Conservation (phyloP, 2,113 vertebrate species). For the Cygnus buccinator region DNA sequence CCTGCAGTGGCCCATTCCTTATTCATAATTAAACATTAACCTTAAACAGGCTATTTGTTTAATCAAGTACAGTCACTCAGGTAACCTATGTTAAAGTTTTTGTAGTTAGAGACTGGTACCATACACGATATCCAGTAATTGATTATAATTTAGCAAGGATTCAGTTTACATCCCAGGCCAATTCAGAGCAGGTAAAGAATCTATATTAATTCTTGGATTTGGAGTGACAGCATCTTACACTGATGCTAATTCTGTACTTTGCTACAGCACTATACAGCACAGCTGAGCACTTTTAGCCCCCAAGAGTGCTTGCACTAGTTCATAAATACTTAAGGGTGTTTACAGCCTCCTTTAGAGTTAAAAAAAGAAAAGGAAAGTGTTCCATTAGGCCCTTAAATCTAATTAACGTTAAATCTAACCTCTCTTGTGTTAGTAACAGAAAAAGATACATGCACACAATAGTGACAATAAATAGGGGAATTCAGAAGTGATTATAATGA, state of each 20-base stretch:
- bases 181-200: not conserved
- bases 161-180: not conserved
- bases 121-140: not conserved
- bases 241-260: not conserved
- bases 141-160: not conserved
- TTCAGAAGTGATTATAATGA: not conserved
- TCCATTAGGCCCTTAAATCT: conserved; percentile 2
- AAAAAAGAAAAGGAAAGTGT: not conserved
- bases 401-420: conserved; percentile 34
- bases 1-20: not conserved
- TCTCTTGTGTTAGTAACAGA: conserved; percentile 7
- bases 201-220: not conserved
- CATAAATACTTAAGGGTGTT: not conserved
- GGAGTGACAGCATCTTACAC: not conserved
- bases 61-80: not conserved
- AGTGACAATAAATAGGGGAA: conserved; percentile 63
- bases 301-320: not conserved
- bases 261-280: not conserved
- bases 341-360: not conserved
- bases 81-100: not conserved
- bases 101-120: not conserved
- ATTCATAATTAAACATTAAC: not conserved
- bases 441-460: conserved; percentile 40
- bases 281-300: not conserved
- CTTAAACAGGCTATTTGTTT: not conserved